These are phyloP conservation scores for Ariopsis seemanni DNA, from an alignment of 2,113 vertebrate genomes.

Conservation along the genomic window DNA sequence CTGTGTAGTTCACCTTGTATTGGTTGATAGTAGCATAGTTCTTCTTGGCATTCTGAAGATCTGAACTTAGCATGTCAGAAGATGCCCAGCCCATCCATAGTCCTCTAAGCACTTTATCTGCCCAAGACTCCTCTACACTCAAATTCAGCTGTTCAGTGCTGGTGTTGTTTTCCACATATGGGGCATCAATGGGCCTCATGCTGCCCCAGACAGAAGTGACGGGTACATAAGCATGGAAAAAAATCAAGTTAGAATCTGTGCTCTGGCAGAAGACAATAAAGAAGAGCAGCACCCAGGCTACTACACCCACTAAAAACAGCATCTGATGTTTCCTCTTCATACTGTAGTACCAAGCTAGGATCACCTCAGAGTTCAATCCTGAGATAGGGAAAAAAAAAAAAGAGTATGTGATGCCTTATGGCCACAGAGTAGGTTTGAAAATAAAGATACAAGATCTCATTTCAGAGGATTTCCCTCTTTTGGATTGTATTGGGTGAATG, in stretches of 20 bases:
- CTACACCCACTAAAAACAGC: slow-evolving; percentile 77
- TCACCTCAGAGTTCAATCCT: neutral
- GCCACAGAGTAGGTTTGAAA: neutral
- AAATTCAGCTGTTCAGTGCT: neutral
- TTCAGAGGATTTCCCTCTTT: neutral
- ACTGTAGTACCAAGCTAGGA: slow-evolving; percentile 43
- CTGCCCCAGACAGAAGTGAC: neutral
- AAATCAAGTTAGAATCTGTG: slow-evolving; percentile 71
- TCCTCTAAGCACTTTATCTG: slow-evolving; percentile 74
- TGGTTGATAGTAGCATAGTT: slow-evolving; percentile 76
- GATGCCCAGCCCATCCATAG: slow-evolving; percentile 82
- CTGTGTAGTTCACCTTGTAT: slow-evolving; percentile 77
- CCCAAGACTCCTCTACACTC: slow-evolving; percentile 51
- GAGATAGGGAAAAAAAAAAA: neutral
- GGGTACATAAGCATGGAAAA: slow-evolving; percentile 57
- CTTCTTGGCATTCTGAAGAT: slow-evolving; percentile 77
- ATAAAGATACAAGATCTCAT: neutral
- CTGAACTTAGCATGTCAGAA: slow-evolving; percentile 74
- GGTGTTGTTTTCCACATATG: neutral
- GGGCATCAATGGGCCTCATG: neutral
- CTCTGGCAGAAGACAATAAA: slow-evolving; percentile 78
- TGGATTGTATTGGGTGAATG: neutral
- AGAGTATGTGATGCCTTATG: neutral
- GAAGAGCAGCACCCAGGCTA: slow-evolving; percentile 79
- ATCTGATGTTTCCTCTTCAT: slow-evolving; percentile 78